Evolutionary conservation across 2,113 vertebrate species (phyloP), one percentile per base, ranked within the genome.

Genomic region (Silurus asotus): DNA sequence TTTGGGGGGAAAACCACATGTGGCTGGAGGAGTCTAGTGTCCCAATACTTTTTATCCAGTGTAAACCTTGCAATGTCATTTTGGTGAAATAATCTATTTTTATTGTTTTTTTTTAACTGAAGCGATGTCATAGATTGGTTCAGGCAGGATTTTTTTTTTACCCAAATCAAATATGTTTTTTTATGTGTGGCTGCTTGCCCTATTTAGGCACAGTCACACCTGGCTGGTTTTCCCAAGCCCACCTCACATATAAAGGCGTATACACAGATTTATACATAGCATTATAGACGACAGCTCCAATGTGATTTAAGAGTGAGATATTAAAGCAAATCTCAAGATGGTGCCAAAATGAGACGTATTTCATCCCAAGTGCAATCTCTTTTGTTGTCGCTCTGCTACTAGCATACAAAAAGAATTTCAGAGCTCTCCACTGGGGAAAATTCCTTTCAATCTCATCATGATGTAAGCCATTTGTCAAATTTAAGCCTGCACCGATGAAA

Each of bases 291-390:
- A 59, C 69, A 75, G 10, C 37, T 5, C 23, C 59, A 74, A 62
- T 75, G 56, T 51, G 83, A 15, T 74, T 59, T 74, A 74, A 4
- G 69, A 51, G 23, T 11, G 55, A 84, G 11, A 48, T 61, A 49
- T 61, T 61, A 23, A 83, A 14, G 6, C 45, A 76, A 76, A 76
- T 76, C 70, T 53, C 23, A 76, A 75, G n/a, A 74, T 17, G 20
- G 61, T 48, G 45, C 51, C 72, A n/a, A 76, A 62, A 64, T 56
- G 10, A 76, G 10, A 75, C 25, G 20, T 55, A 19, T n/a, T 59
- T 74, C 28, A 56, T 69, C 25, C 37, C 5, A 11, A 49, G 51
- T 23, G 25, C 25, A 28, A 64, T 25, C n/a, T 5, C 62, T 25
- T 75, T 23, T 84, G 69, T 17, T 58, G 67, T 48, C 67, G 19